Evolutionary conservation across 2,113 vertebrate genomes (phyloP).

Genomic region (Pleuronectes platessa): DNA sequence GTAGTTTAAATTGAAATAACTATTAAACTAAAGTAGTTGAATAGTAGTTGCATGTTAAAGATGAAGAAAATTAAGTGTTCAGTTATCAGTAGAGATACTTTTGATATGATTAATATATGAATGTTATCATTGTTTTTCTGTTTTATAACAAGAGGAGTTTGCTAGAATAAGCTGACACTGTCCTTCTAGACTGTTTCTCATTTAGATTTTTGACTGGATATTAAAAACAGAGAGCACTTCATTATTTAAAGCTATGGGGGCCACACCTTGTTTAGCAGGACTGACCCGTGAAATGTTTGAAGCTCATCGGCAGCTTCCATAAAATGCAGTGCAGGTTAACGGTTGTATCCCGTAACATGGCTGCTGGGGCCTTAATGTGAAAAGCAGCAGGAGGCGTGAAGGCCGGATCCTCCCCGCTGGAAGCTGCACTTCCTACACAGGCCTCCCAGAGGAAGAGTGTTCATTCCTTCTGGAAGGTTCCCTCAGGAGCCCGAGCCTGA

Average conservation of each 20-base stretch:
- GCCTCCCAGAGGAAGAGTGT: slow-evolving; percentile 75
- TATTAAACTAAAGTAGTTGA: too few species aligned
- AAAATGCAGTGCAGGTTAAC: slow-evolving; percentile 49
- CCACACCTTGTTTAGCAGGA: neutral
- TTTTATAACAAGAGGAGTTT: too few species aligned
- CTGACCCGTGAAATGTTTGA: slow-evolving; percentile 19
- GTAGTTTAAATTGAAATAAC: too few species aligned
- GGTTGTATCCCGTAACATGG: slow-evolving; percentile 40
- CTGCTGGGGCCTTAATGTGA: slow-evolving; percentile 63
- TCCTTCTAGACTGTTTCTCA: too few species aligned
- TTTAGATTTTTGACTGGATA: too few species aligned
- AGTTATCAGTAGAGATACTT: too few species aligned
- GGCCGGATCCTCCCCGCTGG: slow-evolving; percentile 53
- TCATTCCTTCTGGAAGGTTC: slow-evolving; percentile 71
- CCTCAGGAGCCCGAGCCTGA: slow-evolving; percentile 56
- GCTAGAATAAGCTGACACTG: neutral
- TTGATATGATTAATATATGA: too few species aligned
- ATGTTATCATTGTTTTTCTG: too few species aligned
- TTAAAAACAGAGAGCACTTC: too few species aligned
- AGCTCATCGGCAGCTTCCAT: slow-evolving; percentile 28
- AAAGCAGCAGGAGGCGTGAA: slow-evolving; percentile 69
- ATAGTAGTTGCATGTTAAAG: too few species aligned
- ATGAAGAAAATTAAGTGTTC: too few species aligned
- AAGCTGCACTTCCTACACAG: slow-evolving; percentile 71
- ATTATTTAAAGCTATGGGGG: slow-evolving; percentile 12